A percentile compares a stretch with the other conserved stretches of the same genome.
These are phyloP conservation scores for Leptinotarsa defecta DNA, from an alignment of 1,140 invertebrate species.

Conservation along the genomic window DNA sequence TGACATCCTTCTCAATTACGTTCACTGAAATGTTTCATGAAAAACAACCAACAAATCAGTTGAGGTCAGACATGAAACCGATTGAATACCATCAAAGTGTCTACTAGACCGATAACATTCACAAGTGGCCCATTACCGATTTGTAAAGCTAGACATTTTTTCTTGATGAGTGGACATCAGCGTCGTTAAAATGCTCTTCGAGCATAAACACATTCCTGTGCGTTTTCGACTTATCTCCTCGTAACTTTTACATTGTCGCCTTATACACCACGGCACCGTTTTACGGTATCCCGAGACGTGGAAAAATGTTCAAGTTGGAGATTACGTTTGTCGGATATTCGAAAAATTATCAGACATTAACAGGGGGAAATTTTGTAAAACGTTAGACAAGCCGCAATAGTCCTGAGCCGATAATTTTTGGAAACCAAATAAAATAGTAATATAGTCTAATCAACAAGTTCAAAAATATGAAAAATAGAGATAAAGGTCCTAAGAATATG, in stretches of 20 bases:
- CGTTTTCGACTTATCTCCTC: not conserved
- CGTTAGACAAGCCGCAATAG: no score
- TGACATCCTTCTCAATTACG: no score
- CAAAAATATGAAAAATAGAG: no score
- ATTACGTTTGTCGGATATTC: slow-evolving; percentile 1
- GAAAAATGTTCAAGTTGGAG: not conserved
- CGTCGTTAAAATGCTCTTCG: not conserved
- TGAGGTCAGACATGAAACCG: no score
- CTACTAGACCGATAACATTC: not conserved
- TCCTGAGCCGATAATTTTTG: no score
- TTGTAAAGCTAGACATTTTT: not conserved
- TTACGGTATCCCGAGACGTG: not conserved
- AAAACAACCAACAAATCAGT: no score
- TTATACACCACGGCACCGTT: not conserved
- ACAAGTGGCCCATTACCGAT: not conserved
- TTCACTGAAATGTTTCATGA: no score
- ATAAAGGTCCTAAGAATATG: no score
- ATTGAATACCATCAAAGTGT: not conserved
- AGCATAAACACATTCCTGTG: not conserved
- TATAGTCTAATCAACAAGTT: no score
- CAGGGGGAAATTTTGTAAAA: not conserved
- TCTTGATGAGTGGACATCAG: not conserved
- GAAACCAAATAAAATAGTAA: no score
- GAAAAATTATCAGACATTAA: not conserved
- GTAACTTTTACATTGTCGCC: slow-evolving; percentile 5